A percentile compares a stretch with the other conserved stretches of the same genome.
Conservation (phyloP, 2,797 vertebrate species). For the Lepidocolaptes lacrymiger region DNA sequence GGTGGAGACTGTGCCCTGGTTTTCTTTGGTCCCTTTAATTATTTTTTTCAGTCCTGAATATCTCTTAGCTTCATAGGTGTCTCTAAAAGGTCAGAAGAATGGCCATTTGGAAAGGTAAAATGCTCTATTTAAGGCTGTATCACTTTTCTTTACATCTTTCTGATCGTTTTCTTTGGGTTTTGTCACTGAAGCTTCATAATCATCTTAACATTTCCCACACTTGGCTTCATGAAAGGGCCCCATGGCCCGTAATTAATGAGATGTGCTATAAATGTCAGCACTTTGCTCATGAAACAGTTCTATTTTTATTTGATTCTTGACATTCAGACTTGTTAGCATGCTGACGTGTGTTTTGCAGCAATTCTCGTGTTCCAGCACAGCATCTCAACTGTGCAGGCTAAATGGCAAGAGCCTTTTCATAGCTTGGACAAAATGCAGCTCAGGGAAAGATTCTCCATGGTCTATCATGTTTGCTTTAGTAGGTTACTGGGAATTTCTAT, state of each 20-base stretch:
- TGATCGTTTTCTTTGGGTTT: not conserved
- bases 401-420: slow-evolving; percentile 1
- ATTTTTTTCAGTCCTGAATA: not conserved
- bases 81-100: not conserved
- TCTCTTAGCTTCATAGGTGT: not conserved
- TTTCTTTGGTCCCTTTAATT: not conserved
- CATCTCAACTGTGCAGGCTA: not conserved
- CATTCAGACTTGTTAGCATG: slow-evolving; percentile 37
- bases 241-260: slow-evolving; percentile 29
- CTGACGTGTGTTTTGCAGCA: slow-evolving; percentile 19
- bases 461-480: not conserved
- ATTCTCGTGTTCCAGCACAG: not conserved
- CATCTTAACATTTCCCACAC: not conserved
- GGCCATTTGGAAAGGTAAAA: not conserved
- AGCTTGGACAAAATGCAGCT: not conserved
- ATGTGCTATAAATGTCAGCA: slow-evolving; percentile 50
- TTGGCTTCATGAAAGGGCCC: not conserved
- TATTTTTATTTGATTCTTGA: slow-evolving; percentile 65
- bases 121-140: not conserved
- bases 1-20: not conserved
- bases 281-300: slow-evolving; percentile 54
- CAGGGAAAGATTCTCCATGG: not conserved
- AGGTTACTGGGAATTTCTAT: not conserved
- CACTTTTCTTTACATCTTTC: not conserved
- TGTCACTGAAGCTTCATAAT: not conserved